Evolutionary conservation across 2,888 invertebrate genomes (phyloP).

Genomic region (Oligia strigilis): DNA sequence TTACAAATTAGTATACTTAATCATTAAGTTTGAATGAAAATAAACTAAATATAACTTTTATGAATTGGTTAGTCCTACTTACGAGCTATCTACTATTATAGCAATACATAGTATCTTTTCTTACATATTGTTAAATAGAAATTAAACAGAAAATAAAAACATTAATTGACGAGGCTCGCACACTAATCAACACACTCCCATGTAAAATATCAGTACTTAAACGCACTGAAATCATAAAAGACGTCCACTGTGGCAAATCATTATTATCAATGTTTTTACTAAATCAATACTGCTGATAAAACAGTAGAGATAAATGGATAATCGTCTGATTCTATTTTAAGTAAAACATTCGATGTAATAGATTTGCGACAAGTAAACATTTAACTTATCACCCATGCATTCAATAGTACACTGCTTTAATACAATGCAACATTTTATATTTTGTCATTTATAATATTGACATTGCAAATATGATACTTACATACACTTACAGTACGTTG

Average conservation of each 20-base stretch:
- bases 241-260: conserved; percentile 59
- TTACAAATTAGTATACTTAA: conserved; percentile 21
- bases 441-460: conserved; percentile 13
- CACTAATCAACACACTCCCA: conserved; percentile 61
- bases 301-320: conserved; percentile 21
- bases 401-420: conserved; percentile 40
- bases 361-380: conserved; percentile 56
- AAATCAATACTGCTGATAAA: conserved; percentile 49
- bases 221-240: conserved; percentile 69
- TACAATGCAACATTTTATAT: conserved; percentile 29
- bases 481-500: neutral
- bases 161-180: conserved; percentile 75
- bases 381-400: conserved; percentile 48
- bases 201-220: conserved; percentile 70
- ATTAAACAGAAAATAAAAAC: conserved; percentile 59
- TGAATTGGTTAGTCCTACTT: conserved; percentile 70
- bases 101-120: conserved; percentile 63
- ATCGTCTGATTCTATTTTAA: conserved; percentile 21
- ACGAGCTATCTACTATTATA: conserved; percentile 59
- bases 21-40: conserved; percentile 4
- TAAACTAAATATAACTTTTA: conserved; percentile 39
- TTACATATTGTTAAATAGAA: conserved; percentile 60
- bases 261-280: conserved; percentile 57
- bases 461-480: conserved; percentile 21
- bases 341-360: conserved; percentile 43